These are phyloP conservation scores for Melikaiella ostensackeni DNA, from an alignment of 2,888 invertebrate genomes.

Conservation along the genomic window DNA sequence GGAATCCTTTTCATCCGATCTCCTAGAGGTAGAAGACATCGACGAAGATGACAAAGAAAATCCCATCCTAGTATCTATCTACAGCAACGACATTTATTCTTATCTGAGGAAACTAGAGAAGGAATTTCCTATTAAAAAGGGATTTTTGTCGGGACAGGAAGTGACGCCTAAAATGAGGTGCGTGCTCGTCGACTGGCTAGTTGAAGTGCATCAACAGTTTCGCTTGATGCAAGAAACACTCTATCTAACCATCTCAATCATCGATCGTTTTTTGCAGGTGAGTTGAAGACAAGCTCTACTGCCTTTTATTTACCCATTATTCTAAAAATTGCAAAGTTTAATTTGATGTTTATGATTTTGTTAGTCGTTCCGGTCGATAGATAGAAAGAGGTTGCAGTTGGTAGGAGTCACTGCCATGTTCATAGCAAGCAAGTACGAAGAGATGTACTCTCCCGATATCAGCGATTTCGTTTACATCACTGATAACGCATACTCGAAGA, in stretches of 20 bases:
- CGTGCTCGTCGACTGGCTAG: slow-evolving; percentile 95
- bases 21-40: slow-evolving; percentile 82
- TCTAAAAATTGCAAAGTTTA: background rate
- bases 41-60: slow-evolving; percentile 87
- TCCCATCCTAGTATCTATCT: slow-evolving; percentile 89
- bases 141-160: slow-evolving; percentile 84
- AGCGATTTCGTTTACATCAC: slow-evolving; percentile 94
- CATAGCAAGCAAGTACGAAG: slow-evolving; percentile 96
- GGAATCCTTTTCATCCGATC: slow-evolving; percentile 68
- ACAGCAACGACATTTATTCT: slow-evolving; percentile 92
- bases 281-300: slow-evolving; percentile 12
- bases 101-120: slow-evolving; percentile 89
- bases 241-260: slow-evolving; percentile 90
- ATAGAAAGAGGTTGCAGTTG: slow-evolving; percentile 87
- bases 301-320: background rate
- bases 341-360: slow-evolving; percentile 46
- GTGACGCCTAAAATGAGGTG: slow-evolving; percentile 92
- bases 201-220: slow-evolving; percentile 94
- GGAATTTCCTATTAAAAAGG: slow-evolving; percentile 81
- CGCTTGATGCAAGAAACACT: slow-evolving; percentile 92
- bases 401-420: slow-evolving; percentile 94
- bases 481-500: slow-evolving; percentile 89
- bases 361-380: slow-evolving; percentile 82
- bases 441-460: slow-evolving; percentile 92
- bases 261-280: slow-evolving; percentile 94